Evolutionary conservation across 2,113 vertebrate genomes (phyloP).

Genomic region (Suricata suricatta): DNA sequence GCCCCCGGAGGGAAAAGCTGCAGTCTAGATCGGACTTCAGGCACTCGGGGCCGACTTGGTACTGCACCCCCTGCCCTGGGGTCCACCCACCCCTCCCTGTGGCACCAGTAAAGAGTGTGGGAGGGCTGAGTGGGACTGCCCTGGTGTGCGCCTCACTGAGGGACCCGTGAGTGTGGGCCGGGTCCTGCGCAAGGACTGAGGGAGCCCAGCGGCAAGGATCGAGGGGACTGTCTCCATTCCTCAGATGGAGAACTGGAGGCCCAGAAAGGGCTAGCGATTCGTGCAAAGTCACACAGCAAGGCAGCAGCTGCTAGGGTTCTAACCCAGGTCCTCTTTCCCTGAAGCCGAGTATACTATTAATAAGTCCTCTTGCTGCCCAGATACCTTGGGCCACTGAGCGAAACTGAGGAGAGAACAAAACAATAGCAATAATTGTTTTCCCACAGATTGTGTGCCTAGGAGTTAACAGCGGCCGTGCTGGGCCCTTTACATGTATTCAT

Average conservation of each 20-base stretch:
- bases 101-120: background rate
- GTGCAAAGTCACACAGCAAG: background rate
- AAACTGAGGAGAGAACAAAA: background rate
- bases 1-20: background rate
- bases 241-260: background rate
- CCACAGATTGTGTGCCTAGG: fast-evolving
- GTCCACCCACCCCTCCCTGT: background rate
- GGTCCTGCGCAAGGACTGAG: background rate
- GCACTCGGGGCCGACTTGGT: fast-evolving
- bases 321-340: background rate
- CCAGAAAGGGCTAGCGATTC: background rate
- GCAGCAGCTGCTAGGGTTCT: background rate
- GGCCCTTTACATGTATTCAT: background rate
- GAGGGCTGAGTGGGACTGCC: background rate
- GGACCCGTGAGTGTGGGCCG: fast-evolving
- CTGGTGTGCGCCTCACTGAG: background rate
- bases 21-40: background rate
- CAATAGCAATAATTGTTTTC: background rate
- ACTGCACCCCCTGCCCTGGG: background rate
- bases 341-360: background rate
- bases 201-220: background rate
- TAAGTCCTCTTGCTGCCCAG: background rate
- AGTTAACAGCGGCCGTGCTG: fast-evolving
- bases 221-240: background rate
- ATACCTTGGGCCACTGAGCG: background rate